Evolutionary conservation across 2,113 vertebrate genomes (phyloP).

Genomic region (Struthio camelus): DNA sequence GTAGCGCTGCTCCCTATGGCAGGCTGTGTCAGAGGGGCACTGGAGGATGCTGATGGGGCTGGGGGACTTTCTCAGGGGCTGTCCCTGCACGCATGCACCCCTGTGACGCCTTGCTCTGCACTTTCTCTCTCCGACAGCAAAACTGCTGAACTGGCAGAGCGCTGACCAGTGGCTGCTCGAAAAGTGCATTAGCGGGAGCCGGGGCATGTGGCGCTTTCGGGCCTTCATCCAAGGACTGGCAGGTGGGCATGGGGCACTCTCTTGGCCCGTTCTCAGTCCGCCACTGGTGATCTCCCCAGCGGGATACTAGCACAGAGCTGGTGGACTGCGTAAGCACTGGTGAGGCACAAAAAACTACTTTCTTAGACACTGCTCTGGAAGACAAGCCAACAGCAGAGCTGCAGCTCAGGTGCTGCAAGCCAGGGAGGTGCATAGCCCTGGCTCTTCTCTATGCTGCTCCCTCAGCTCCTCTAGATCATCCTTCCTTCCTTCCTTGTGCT

Average conservation of each 20-base stretch:
- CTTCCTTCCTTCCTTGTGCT: not conserved
- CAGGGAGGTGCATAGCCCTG: not conserved
- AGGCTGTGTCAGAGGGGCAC: not conserved
- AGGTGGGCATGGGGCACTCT: constrained; percentile 42
- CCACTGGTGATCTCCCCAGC: accelerated
- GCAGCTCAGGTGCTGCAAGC: accelerated
- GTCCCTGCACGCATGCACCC: not conserved
- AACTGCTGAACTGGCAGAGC: constrained; percentile 67
- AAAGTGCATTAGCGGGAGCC: constrained; percentile 68
- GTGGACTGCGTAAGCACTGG: not conserved
- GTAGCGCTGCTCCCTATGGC: not conserved
- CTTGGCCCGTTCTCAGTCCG: not conserved
- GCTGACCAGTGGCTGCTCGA: constrained; percentile 77
- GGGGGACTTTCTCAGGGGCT: not conserved
- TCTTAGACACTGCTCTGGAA: not conserved
- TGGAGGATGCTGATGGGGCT: not conserved
- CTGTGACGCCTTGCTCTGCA: not conserved
- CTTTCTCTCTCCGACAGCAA: constrained; percentile 52
- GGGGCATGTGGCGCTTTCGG: constrained; percentile 69
- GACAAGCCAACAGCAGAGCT: not conserved
- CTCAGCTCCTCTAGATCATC: not conserved
- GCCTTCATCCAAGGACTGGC: constrained; percentile 67
- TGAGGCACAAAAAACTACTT: not conserved
- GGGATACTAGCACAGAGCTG: not conserved
- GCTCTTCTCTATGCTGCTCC: not conserved